Conservation (phyloP, 2,113 vertebrate species). For the Oreotragus oreotragus region DNA sequence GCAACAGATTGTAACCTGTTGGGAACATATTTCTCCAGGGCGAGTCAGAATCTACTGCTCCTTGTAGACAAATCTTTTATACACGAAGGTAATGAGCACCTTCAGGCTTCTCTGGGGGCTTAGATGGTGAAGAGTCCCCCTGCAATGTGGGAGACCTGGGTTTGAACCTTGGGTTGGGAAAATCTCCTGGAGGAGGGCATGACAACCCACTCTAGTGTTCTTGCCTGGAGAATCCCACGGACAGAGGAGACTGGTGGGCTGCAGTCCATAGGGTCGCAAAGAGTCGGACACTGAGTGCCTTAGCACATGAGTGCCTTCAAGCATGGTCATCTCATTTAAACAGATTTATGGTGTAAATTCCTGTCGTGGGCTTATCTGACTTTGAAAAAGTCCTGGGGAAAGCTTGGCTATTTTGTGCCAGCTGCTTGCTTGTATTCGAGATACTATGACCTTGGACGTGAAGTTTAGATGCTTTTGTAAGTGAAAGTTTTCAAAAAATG, state of each 20-base stretch:
- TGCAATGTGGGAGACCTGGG: not conserved
- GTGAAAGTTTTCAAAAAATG: not conserved
- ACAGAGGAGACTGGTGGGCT: not conserved
- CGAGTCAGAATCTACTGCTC: not conserved
- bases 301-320: not conserved
- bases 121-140: not conserved
- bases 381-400: constrained; percentile 57
- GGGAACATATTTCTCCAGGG: not conserved
- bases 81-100: not conserved
- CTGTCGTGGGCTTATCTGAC: constrained; percentile 71
- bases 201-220: not conserved
- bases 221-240: not conserved
- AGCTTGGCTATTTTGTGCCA: constrained; percentile 56
- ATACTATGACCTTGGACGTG: constrained; percentile 62
- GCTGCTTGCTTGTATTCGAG: constrained; percentile 46
- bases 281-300: not conserved
- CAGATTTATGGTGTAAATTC: constrained; percentile 24
- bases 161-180: not conserved
- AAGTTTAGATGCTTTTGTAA: not conserved
- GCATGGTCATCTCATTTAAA: not conserved
- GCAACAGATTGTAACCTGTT: not conserved
- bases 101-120: not conserved
- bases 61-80: not conserved
- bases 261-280: not conserved
- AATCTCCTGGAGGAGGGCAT: not conserved